Evolutionary conservation across 2,888 invertebrate genomes (phyloP), one percentile per base, ranked within the genome.

Genomic region (Mythimna loreyi): DNA sequence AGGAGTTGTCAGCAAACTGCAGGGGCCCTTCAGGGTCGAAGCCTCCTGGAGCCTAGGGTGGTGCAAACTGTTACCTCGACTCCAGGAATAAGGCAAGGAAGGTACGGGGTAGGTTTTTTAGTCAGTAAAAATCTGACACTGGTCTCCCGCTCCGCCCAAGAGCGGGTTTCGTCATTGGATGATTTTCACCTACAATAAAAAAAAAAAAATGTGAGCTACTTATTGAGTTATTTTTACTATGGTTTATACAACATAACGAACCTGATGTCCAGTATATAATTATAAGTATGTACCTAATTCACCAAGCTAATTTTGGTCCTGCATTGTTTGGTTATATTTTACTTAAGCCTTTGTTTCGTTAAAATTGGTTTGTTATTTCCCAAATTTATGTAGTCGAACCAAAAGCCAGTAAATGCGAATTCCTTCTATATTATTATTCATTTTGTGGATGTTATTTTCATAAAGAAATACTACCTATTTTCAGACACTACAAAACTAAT

Each of bases 241-340:
- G 6, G 13, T 68, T 71, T 59, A 56, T 56, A 45, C 57, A 55
- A 74, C 65, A 66, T 60, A 58, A 40, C n/a, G n/a, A 53, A 49
- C 52, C 67, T 59, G 33, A 64, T 72, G 16, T 40, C 40, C 19
- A 6, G 40, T 36, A 36, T 13, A 36, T n/a, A n/a, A n/a, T 33
- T 9, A 33, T 33, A 11, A 33, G 16, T 19, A 16, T 1, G 4
- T 40, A 19, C 1, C 2, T 16, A 40, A 74, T 72, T 64, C 25
- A 49, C 30, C 25, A 1, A 67, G 59, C 70, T 63, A 75, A 84
- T 76, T 82, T 81, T 11, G 30, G 3, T 13, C 67, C 70, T 71
- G 67, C 82, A 84, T 81, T 81, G 75, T 81, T 74, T 30, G 65
- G 50, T 58, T 30, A 45, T 49, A 60, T 59, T 66, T 63, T n/a